phyloP scores from a whole-genome alignment of 2,888 invertebrate genomes.

The Uloborus plumipes region DNA sequence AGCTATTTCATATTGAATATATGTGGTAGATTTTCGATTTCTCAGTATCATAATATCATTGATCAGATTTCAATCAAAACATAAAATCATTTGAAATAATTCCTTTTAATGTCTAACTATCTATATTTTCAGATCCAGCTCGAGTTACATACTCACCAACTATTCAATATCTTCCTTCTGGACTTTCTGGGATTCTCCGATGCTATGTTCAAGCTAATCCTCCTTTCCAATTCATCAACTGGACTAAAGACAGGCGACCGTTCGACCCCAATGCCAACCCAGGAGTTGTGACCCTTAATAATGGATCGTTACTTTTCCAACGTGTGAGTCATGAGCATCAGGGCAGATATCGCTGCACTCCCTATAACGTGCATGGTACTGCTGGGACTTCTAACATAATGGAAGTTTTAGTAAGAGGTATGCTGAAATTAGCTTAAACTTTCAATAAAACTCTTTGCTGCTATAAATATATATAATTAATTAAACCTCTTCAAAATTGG shows the following conservation, averaged over 20 bases:
- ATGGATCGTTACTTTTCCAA: slow-evolving; percentile 91
- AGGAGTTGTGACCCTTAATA: slow-evolving; percentile 93
- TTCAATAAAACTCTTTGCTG: no score
- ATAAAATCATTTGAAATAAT: not conserved
- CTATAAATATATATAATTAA: no score
- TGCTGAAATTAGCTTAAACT: slow-evolving; percentile 30
- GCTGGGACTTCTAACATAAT: slow-evolving; percentile 85
- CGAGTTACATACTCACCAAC: slow-evolving; percentile 96
- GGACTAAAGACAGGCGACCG: slow-evolving; percentile 95
- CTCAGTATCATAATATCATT: not conserved
- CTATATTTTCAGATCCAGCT: slow-evolving; percentile 83
- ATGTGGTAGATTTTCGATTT: not conserved
- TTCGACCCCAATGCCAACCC: slow-evolving; percentile 93
- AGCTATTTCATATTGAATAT: not conserved
- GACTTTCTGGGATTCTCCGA: slow-evolving; percentile 86
- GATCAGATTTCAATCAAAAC: not conserved
- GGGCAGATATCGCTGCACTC: slow-evolving; percentile 94
- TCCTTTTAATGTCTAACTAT: not conserved
- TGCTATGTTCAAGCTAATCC: slow-evolving; percentile 98
- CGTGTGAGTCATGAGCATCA: slow-evolving; percentile 74
- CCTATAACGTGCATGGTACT: slow-evolving; percentile 75
- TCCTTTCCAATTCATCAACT: slow-evolving; percentile 92
- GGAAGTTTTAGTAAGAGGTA: slow-evolving; percentile 75
- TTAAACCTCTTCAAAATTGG: no score
- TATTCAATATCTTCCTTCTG: slow-evolving; percentile 93